Base-by-base conservation (phyloP, 2,888 invertebrate genomes). In the Chromoteleia sp. region DNA sequence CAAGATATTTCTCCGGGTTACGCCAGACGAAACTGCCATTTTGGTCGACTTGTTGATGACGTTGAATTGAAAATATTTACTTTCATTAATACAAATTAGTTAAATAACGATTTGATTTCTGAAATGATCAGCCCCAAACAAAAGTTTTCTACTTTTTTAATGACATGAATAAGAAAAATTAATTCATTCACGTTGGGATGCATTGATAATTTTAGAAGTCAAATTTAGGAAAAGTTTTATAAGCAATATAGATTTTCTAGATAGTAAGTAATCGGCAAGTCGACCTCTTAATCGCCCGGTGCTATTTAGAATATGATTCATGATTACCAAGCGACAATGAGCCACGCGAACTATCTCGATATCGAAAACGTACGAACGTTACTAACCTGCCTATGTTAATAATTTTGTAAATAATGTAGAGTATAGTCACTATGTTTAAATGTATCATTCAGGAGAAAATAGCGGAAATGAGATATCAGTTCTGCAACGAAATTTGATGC, bases 321-420 rank as follows among this genome's bases (percentile, higher is more conserved):
- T 59, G 21, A 70, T 67, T 79, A 39, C 19, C 30, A 50, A 73
- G 65, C 65, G 73, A 81, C 29, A 79, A 82, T 75, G 78, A 75
- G 56, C 54, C 81, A 77, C 58, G 79, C 79, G 78, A 75, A 79
- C 50, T 59, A 67, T 79, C 75, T 79, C 71, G 61, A 76, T 71
- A 7, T 75, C 45, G 58, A 54, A 68, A 79, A 63, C 48, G 61
- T 75, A 71, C 65, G 54, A 78, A 81, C 59, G 80, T 80, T 68
- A 79, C 71, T 80, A 79, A 82, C 70, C 65, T 75, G 75, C 61
- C 67, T 79, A 83, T 80, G 81, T 82, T 77, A 80, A 74, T 79
- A 83, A 73, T 81, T 52, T 43, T 83, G 83, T 83, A 83, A 82
- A 83, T 83, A 83, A 83, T 71, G 65, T 83, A 83, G 81, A 48